A percentile compares a stretch with the other conserved stretches of the same genome.
Conservation (phyloP, 2,113 vertebrate genomes). For the Bettongia penicillata region DNA sequence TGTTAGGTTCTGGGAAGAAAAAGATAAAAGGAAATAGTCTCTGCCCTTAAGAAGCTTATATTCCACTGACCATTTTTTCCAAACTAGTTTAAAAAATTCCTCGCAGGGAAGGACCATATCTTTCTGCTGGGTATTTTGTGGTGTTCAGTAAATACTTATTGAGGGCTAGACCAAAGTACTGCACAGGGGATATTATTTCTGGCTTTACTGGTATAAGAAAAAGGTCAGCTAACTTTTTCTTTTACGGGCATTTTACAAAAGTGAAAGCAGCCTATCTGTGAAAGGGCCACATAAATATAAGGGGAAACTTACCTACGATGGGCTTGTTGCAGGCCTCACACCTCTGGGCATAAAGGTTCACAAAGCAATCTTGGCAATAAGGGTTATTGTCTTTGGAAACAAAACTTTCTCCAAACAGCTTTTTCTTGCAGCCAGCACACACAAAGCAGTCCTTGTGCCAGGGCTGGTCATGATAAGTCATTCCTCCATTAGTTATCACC, state of each 20-base stretch:
- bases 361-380: slow-evolving; percentile 86
- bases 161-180: background rate
- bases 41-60: background rate
- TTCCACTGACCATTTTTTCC: background rate
- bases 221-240: background rate
- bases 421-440: slow-evolving; percentile 83
- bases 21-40: background rate
- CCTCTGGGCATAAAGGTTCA: slow-evolving; percentile 80
- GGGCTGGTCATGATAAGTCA: slow-evolving; percentile 83
- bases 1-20: background rate
- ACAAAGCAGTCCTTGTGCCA: slow-evolving; percentile 89
- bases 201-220: background rate
- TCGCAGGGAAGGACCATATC: background rate
- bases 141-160: background rate
- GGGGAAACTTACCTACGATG: slow-evolving; percentile 83
- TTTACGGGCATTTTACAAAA: background rate
- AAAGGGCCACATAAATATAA: background rate
- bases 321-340: slow-evolving; percentile 84
- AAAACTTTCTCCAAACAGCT: slow-evolving; percentile 83
- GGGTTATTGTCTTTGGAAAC: slow-evolving; percentile 85
- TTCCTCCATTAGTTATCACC: slow-evolving; percentile 84
- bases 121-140: background rate
- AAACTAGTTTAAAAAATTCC: background rate
- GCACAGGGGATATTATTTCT: background rate
- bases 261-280: background rate